These are phyloP conservation scores for Zygothrica quintamaculata DNA, from an alignment of 2,888 invertebrate species.

Conservation along the genomic window DNA sequence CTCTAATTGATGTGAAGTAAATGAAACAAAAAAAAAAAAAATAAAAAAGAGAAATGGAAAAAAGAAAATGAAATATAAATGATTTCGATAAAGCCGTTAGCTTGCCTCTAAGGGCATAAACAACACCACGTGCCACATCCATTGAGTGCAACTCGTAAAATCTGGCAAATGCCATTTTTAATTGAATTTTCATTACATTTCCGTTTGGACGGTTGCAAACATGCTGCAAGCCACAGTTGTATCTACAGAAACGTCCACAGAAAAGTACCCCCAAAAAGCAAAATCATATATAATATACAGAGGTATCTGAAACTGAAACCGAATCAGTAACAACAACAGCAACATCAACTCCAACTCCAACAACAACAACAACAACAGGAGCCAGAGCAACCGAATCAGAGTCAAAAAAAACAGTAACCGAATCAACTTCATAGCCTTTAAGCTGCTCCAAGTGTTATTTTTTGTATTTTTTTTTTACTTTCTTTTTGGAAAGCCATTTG, in stretches of 20 bases:
- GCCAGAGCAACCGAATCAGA: no score
- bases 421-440: constrained; percentile 40
- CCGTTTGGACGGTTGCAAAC: constrained; percentile 62
- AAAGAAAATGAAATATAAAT: background rate
- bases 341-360: no score
- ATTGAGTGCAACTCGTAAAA: constrained; percentile 53
- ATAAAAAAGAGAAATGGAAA: constrained; percentile 8
- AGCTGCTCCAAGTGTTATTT: constrained; percentile 44
- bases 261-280: constrained; percentile 23
- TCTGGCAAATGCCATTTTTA: constrained; percentile 75
- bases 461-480: no score
- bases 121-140: constrained; percentile 23
- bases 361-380: no score
- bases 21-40: constrained; percentile 5
- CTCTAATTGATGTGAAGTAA: background rate
- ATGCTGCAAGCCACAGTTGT: constrained; percentile 40
- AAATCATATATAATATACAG: constrained; percentile 59
- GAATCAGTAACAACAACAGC: background rate
- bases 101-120: background rate
- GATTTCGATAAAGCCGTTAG: constrained; percentile 4
- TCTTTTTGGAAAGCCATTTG: constrained; percentile 42
- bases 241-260: no score
- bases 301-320: constrained; percentile 18
- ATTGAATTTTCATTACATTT: constrained; percentile 78
- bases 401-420: no score